phyloP scores from a whole-genome alignment of 2,888 invertebrate species.

The Campopleginae sp. region DNA sequence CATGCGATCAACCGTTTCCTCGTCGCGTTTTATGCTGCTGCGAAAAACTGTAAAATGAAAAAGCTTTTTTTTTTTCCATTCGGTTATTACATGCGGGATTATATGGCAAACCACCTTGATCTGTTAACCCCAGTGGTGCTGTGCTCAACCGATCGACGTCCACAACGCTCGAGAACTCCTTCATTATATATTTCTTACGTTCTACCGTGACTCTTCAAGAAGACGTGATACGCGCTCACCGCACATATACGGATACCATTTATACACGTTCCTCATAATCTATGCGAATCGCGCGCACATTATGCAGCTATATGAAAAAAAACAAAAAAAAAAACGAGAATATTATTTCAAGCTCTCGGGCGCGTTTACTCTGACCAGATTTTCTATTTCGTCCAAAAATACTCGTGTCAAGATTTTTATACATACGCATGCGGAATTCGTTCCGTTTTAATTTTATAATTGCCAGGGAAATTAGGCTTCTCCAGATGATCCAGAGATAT shows the following conservation, averaged over 20 bases:
- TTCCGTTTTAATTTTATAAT: too few species aligned
- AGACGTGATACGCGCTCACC: constrained; percentile 43
- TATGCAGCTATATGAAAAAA: too few species aligned
- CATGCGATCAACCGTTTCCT: neutral
- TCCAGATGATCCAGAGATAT: too few species aligned
- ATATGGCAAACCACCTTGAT: constrained; percentile 59
- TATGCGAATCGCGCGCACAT: constrained; percentile 27
- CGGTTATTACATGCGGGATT: constrained; percentile 31
- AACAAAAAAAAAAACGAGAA: neutral
- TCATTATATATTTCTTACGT: constrained; percentile 60
- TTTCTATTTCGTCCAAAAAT: neutral
- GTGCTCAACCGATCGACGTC: constrained; percentile 53
- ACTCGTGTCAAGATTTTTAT: neutral
- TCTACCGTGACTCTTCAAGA: constrained; percentile 53
- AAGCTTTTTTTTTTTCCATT: constrained; percentile 1
- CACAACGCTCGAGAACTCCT: constrained; percentile 44
- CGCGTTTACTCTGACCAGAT: neutral
- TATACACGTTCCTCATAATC: constrained; percentile 19
- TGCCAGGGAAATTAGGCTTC: too few species aligned
- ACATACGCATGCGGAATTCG: too few species aligned
- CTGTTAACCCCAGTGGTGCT: constrained; percentile 63
- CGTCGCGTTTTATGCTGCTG: neutral
- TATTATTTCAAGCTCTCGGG: neutral
- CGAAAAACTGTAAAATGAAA: neutral
- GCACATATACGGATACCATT: constrained; percentile 25